Conservation (phyloP, 2,797 vertebrate genomes). For the Malacoctenus gilli region DNA sequence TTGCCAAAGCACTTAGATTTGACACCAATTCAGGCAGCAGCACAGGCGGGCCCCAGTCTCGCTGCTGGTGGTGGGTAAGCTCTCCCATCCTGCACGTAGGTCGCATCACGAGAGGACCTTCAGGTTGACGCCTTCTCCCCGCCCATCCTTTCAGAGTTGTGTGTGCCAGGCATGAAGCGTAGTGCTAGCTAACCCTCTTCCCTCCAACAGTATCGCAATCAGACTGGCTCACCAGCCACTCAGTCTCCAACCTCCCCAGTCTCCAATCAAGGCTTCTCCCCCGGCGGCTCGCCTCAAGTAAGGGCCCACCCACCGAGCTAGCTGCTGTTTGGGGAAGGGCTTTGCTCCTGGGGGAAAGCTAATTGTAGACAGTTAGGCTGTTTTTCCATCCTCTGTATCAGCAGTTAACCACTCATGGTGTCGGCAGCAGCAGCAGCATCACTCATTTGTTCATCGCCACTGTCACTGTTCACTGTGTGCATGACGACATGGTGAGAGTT, state of each 20-base stretch:
- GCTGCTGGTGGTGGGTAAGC: constrained; percentile 3
- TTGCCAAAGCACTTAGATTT: too few species aligned
- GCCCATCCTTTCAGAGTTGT: constrained; percentile 46
- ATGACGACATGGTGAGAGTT: constrained; percentile 47
- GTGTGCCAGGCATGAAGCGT: constrained; percentile 82
- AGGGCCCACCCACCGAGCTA: constrained; percentile 82
- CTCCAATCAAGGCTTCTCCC: constrained; percentile 99
- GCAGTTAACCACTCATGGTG: constrained; percentile 65
- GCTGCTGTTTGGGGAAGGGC: constrained; percentile 75
- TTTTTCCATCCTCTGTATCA: constrained; percentile 73
- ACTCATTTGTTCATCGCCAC: constrained; percentile 60
- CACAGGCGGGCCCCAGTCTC: background rate
- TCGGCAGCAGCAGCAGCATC: constrained; percentile 55
- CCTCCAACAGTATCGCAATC: constrained; percentile 98
- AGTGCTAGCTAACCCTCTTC: constrained; percentile 86
- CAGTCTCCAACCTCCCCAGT: constrained; percentile 99
- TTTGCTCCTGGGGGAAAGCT: constrained; percentile 64
- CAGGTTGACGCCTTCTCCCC: constrained; percentile 20
- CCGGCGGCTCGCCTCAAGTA: constrained; percentile 99
- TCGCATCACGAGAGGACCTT: constrained; percentile 5
- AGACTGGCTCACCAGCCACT: constrained; percentile 97
- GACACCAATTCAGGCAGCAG: background rate
- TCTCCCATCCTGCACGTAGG: constrained; percentile 7
- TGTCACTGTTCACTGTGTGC: constrained; percentile 64
- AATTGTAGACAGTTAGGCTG: constrained; percentile 66